Percentiles rank a stretch among this genome's conserved stretches.
Conservation (phyloP, 2,797 vertebrate genomes). For the Amniataba percoides region DNA sequence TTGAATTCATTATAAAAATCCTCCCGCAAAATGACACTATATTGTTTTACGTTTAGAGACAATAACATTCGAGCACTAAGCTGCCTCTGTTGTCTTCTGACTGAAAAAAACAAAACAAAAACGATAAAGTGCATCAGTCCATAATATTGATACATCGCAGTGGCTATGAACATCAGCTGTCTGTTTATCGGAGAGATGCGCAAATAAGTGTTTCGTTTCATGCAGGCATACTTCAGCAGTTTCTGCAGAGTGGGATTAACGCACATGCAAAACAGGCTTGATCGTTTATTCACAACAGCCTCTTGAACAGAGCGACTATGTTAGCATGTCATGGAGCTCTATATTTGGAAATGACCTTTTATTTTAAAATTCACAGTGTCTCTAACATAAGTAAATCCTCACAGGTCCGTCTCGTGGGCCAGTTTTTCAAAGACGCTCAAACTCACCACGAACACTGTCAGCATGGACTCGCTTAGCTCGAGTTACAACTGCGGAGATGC, state of each 20-base stretch:
- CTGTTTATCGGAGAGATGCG: slow-evolving; percentile 4
- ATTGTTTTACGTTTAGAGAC: slow-evolving; percentile 10
- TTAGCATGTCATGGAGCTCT: background rate
- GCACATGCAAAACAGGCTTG: slow-evolving; percentile 18
- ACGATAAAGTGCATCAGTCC: slow-evolving; percentile 12
- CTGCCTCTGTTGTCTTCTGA: slow-evolving; percentile 26
- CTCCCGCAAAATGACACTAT: background rate
- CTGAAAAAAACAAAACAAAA: slow-evolving; percentile 36
- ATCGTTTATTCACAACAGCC: slow-evolving; percentile 20
- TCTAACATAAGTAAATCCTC: slow-evolving; percentile 19
- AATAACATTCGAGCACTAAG: slow-evolving; percentile 23
- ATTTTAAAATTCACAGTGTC: slow-evolving; percentile 49
- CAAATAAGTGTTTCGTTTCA: slow-evolving; percentile 31
- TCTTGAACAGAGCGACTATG: background rate
- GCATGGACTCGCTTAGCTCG: slow-evolving; percentile 14
- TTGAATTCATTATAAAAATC: slow-evolving; percentile 1
- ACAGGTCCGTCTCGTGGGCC: background rate
- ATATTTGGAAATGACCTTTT: slow-evolving; percentile 5
- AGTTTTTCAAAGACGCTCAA: slow-evolving; percentile 21
- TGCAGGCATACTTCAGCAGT: slow-evolving; percentile 20
- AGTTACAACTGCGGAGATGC: slow-evolving; percentile 5
- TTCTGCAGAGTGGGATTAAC: slow-evolving; percentile 1
- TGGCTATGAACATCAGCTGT: slow-evolving; percentile 14
- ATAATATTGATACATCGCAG: slow-evolving; percentile 14
- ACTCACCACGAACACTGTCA: background rate